These are phyloP conservation scores for Cydia amplana DNA, from an alignment of 1,140 invertebrate genomes.

Conservation along the genomic window DNA sequence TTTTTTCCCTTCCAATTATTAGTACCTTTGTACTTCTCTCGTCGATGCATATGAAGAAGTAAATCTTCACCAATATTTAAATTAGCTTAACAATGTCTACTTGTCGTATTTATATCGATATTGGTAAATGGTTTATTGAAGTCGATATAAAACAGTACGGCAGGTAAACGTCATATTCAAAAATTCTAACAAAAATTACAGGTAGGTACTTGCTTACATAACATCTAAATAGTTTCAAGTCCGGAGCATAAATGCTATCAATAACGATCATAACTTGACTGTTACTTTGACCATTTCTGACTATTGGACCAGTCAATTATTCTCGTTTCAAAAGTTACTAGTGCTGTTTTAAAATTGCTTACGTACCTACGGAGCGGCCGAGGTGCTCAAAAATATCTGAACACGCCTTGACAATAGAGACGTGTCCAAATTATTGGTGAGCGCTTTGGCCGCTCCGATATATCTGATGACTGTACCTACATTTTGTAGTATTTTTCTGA, in stretches of 20 bases:
- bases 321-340: background rate
- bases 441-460: no score
- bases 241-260: background rate
- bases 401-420: no score
- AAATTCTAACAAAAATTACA: background rate
- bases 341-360: background rate
- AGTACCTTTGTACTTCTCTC: background rate
- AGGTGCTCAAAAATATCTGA: no score
- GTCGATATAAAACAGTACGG: background rate
- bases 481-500: background rate
- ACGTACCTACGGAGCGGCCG: no score
- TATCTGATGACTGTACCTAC: background rate
- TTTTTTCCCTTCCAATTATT: conserved; percentile 15
- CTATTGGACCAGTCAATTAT: background rate
- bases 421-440: no score
- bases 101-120: background rate
- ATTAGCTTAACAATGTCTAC: background rate
- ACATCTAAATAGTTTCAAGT: background rate
- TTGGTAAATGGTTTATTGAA: background rate
- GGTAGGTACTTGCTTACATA: no score
- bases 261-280: background rate
- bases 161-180: background rate
- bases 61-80: background rate
- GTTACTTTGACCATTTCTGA: background rate
- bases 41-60: background rate